Evolutionary conservation across 2,797 vertebrate genomes (phyloP).

Genomic region (Carcharodon carcharias): DNA sequence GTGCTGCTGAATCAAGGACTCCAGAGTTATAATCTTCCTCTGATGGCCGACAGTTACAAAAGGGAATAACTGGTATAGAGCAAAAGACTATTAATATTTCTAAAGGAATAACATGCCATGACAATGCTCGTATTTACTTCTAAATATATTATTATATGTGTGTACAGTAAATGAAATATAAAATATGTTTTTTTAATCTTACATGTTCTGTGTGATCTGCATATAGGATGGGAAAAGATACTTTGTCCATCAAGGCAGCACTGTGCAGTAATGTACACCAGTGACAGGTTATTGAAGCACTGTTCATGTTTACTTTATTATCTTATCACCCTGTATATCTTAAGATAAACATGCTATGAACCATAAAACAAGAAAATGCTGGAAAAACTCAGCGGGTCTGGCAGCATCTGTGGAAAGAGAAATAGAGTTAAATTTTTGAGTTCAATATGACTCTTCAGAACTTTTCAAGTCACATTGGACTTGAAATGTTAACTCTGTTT

Average conservation of each 20-base stretch:
- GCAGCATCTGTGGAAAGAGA: no score
- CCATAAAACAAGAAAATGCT: no score
- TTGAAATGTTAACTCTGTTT: no score
- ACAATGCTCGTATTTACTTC: not conserved
- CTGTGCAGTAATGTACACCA: not conserved
- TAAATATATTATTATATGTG: not conserved
- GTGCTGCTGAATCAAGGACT: not conserved
- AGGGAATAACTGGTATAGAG: not conserved
- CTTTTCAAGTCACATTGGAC: no score
- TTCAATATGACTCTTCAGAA: no score
- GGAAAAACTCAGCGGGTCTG: no score
- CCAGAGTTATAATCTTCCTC: not conserved
- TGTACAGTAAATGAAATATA: not conserved
- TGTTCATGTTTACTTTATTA: not conserved
- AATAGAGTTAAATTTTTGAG: no score
- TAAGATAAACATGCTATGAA: not conserved
- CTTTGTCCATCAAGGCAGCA: not conserved
- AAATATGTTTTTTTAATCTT: not conserved
- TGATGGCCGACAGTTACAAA: not conserved
- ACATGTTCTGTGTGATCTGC: no score
- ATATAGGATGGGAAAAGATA: not conserved
- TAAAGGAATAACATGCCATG: not conserved
- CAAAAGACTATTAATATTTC: not conserved
- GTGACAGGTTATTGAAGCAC: not conserved
- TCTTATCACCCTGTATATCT: not conserved